A percentile compares a stretch with the other conserved stretches of the same genome.
Conservation (phyloP, 2,113 vertebrate species). For the Pterocles burchelli region DNA sequence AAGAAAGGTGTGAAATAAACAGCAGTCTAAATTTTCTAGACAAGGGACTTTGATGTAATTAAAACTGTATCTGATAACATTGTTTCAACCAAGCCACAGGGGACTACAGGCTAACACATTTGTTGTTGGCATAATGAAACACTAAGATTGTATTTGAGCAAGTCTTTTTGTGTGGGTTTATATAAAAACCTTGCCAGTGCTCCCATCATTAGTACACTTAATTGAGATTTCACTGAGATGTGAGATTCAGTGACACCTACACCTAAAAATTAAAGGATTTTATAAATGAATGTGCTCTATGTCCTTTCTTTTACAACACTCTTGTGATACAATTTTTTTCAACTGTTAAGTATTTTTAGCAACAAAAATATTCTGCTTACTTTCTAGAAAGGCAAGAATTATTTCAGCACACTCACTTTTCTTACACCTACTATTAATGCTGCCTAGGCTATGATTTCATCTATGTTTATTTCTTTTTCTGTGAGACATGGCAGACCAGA, state of each 20-base stretch:
- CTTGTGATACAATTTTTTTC: neutral
- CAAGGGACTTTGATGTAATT: constrained; percentile 17
- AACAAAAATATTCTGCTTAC: neutral
- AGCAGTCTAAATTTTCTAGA: constrained; percentile 13
- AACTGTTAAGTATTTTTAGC: neutral
- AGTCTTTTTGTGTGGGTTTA: neutral
- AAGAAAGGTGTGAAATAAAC: constrained; percentile 20
- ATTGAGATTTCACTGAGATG: neutral
- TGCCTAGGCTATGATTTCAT: neutral
- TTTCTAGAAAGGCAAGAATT: neutral
- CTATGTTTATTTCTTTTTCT: neutral
- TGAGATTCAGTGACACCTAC: neutral
- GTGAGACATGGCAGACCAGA: neutral
- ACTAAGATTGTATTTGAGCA: neutral
- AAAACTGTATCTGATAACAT: neutral
- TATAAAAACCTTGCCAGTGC: neutral
- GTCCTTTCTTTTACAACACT: neutral
- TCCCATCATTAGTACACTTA: neutral
- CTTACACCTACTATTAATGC: neutral
- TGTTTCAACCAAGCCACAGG: constrained; percentile 6
- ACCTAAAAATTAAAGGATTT: neutral
- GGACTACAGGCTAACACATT: neutral
- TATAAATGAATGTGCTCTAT: neutral
- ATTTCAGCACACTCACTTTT: neutral
- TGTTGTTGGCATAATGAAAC: neutral